Evolutionary conservation across 2,888 invertebrate genomes (phyloP), one percentile per base, ranked within the genome.

Genomic region (Drosophila neonasuta): DNA sequence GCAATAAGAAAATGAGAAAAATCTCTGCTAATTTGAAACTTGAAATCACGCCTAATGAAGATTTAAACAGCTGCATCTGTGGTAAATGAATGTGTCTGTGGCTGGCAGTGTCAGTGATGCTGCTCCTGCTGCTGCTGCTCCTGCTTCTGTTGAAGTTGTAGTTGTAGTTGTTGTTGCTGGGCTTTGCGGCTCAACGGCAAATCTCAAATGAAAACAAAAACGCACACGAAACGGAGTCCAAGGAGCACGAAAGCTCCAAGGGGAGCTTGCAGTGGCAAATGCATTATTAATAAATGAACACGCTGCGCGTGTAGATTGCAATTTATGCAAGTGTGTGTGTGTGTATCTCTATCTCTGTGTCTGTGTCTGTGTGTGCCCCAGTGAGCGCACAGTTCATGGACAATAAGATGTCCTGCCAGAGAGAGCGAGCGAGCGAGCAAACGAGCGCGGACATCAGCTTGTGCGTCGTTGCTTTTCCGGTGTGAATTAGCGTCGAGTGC

Each of bases 401-500:
- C 68, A 72, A 58, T 71, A 77, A 71, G 77, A 80, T 74, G 73
- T 69, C 70, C 81, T 74, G 39, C 29, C 20, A 24, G 29, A 41
- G 29, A 10, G 56, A 13, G 13, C 9, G 6, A 30, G 45, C 39
- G 3, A 41, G 46, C 11, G 55, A 55, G 45, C 15, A 20, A 45
- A 59, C 62, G 51, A 58, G 61, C 65, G 79, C 71, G 78, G 74
- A 68, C 72, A 72, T 60, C 54, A 59, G 66, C 67, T 70, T 62
- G 74, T 68, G 60, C 68, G 63, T 78, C 64, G 77, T 55, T 70
- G 69, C 70, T 50, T 73, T 80, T 81, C 83, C 81, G 82, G 82
- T 85, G 86, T 75, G 83, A 81, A 85, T 82, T 82, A 81, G 81
- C 85, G 79, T 70, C 79, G 77, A 81, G 80, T 85, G 85, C 85